These are phyloP conservation scores for Parus major DNA, from an alignment of 2,113 vertebrate genomes.

Conservation along the genomic window DNA sequence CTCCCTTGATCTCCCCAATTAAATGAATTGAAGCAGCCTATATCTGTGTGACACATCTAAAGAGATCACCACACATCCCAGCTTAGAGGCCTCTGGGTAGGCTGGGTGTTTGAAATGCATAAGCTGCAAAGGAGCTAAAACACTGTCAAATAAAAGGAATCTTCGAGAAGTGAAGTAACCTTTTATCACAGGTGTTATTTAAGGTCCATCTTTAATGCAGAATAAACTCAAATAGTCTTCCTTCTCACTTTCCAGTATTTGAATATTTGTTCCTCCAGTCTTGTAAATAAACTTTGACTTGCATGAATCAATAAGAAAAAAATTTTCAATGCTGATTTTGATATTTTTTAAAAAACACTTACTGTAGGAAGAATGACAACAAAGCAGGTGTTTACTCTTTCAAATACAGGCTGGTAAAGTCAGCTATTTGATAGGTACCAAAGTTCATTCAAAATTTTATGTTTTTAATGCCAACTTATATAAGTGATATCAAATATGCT, in stretches of 20 bases:
- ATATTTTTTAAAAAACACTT: background rate
- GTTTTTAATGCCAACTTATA: background rate
- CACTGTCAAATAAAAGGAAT: background rate
- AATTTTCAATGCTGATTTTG: background rate
- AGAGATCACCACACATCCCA: background rate
- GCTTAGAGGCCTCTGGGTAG: background rate
- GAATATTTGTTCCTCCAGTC: background rate
- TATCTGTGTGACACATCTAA: background rate
- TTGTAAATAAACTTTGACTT: background rate
- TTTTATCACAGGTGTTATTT: background rate
- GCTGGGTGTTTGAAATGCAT: background rate
- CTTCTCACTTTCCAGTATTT: background rate
- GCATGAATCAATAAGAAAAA: rapidly evolving
- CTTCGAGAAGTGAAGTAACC: background rate
- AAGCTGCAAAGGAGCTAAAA: background rate
- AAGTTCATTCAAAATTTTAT: background rate
- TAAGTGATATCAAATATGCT: background rate
- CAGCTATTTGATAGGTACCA: background rate
- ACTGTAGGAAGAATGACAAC: background rate
- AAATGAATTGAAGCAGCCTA: background rate
- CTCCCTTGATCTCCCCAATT: background rate
- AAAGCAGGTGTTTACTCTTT: background rate
- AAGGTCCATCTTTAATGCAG: background rate
- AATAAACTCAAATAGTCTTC: background rate
- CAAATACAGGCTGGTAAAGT: background rate